Base-by-base conservation (phyloP, 37 sponge, comb jelly and placozoan species). In the Theonella swinhoei region DNA sequence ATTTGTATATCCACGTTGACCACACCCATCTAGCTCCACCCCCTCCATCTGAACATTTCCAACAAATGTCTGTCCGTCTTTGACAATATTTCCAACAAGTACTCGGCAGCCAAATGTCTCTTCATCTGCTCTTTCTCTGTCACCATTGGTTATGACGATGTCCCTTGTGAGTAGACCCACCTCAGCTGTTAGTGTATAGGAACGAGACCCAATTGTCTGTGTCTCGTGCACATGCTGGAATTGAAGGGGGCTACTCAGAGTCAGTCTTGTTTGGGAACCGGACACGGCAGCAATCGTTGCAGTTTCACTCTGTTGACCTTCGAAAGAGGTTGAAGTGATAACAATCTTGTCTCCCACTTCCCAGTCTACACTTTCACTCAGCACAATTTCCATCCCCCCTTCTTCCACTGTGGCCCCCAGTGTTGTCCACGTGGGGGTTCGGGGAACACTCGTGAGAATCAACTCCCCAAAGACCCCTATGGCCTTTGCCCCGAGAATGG, bases 61-160 rank as follows among this genome's bases (percentile, higher is more conserved):
- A 60, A 75, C 68, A 62, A 61, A 88, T 31, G 79, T 61, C 19
- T 54, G 37, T 23, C 65, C 64, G 37, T 82, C 77, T 17, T 75
- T 71, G 9, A 61, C 34, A 28, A 39, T 74, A 5, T 39, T 59
- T 24, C 80, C 54, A 25, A 93, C 83, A 1, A 93, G 54, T 8
- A 97, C 92, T 74, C 98, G 64, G 39, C 91, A 95, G 8, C 98
- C 98, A 82, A 89, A 95, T 38, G 76, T 76, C 17, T 80, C 76
- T 14, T 42, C 36, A 66, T 89, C 79, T n/a, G 86, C 71, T 28
- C 31, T 40, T 9, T 83, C 83, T 47, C 36, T 72, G 32, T 79
- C 83, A 20, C 78, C 94, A 81, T 89, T 89, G 41, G 83, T 67
- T 40, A 90, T 85, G 33, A 83, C 84, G 32, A 94, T 94, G 34